A percentile compares a stretch with the other conserved stretches of the same genome.
Evolutionary conservation across 2,113 vertebrate species (phyloP).

Genomic region (Lonchura striata): DNA sequence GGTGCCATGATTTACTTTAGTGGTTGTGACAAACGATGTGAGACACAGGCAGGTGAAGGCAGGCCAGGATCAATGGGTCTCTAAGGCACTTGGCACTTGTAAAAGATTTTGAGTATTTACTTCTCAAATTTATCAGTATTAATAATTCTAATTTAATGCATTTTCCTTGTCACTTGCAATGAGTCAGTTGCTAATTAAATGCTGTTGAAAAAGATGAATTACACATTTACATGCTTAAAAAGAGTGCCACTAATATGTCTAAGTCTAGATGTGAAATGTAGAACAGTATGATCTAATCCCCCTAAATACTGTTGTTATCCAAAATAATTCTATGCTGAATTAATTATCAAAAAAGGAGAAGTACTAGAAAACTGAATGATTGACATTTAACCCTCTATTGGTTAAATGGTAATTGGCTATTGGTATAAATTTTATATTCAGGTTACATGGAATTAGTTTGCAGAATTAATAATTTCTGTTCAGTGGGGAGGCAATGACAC

Average conservation of each 20-base stretch:
- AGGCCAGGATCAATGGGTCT: not conserved
- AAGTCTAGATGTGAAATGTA: conserved; percentile 3
- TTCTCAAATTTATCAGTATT: conserved; percentile 40
- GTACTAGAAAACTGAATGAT: not conserved
- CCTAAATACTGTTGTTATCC: not conserved
- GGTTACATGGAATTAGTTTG: not conserved
- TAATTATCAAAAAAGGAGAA: conserved; percentile 9
- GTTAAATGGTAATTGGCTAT: no score
- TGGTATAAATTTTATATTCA: not conserved
- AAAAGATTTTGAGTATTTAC: conserved; percentile 2
- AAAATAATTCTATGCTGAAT: not conserved
- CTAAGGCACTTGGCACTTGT: not conserved
- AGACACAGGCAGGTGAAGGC: not conserved
- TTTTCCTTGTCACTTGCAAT: conserved; percentile 29
- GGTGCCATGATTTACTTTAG: not conserved
- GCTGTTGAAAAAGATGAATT: conserved; percentile 34
- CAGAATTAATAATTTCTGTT: not conserved
- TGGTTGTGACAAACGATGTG: not conserved
- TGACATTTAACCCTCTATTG: not conserved
- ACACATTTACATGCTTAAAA: conserved; percentile 32
- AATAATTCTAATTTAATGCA: conserved; percentile 43
- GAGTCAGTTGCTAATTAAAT: conserved; percentile 28
- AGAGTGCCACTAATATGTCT: not conserved
- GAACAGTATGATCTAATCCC: not conserved
- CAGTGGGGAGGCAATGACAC: not conserved